Evolutionary conservation across 1,140 invertebrate species (phyloP), one percentile per base, ranked within the genome.

Genomic region (Leptinotarsa lineolata): DNA sequence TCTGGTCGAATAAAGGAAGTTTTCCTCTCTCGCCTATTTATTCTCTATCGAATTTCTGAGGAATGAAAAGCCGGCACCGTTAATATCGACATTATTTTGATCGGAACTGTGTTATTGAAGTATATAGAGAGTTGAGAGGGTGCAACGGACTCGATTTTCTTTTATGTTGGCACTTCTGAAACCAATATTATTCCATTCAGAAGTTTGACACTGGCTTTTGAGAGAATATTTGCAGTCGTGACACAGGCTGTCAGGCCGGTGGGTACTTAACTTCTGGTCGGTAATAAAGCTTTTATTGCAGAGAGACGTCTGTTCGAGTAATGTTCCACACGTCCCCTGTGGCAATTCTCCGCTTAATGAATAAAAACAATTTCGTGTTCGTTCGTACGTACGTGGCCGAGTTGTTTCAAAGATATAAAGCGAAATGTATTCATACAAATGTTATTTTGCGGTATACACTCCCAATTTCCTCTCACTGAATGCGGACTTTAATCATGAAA

Each of bases 141-240:
- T 75, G 74, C 74, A 75, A 72, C 74, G 74, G 18, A 72, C 74
- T 72, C 75, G 72, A 67, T 73, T 72, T 72, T 76, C 48, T 48
- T 68, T 68, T 58, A 58, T 68, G 67, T 15, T 73, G 72, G 75
- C 75, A 76, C 75, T 73, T 73, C 65, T 72, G 39, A 76, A 76
- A 73, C 75, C 75, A 76, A 76, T 76, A 76, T 73, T 76, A 76
- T 76, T 76, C 69, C 44, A 68, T 68, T 68, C 67, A 68, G 44
- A 22, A 21, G 44, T 39, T 46, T 39, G 67, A 68, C 67, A 68
- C 48, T 54, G 63, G 73, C 73, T 74, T 70, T 74, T 65, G 44
- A 70, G 46, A 59, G 73, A 74, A 63, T 70, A 74, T 74, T 70
- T 70, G 73, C 68, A 74, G 68, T 70, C 68, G 45, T 44, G 68